Conservation (phyloP, 2,888 invertebrate genomes). For the Heteromyza rotundicornis region DNA sequence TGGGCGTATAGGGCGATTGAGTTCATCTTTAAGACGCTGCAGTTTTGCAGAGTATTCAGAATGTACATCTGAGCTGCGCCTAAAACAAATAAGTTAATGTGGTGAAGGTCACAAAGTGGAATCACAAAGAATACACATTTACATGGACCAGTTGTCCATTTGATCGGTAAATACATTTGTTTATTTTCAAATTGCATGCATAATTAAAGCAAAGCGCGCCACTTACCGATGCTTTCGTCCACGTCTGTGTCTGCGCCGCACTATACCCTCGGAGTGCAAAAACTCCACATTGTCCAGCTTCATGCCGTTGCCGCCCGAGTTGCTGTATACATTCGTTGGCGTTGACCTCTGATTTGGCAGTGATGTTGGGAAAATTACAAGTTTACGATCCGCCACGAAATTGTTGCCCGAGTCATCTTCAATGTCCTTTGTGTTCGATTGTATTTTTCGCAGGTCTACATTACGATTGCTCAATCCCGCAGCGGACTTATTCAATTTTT, state of each 20-base stretch:
- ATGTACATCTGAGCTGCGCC: conserved; percentile 41
- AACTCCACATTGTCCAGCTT: conserved; percentile 60
- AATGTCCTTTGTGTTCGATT: conserved; percentile 63
- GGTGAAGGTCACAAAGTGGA: too few relatives aligned
- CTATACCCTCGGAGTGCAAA: conserved; percentile 55
- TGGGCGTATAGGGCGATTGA: conserved; percentile 51
- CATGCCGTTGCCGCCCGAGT: conserved; percentile 62
- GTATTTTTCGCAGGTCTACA: conserved; percentile 61
- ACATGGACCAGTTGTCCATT: too few relatives aligned
- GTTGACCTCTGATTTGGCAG: conserved; percentile 59
- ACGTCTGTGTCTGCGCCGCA: conserved; percentile 56
- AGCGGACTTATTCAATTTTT: conserved; percentile 57
- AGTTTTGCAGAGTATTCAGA: conserved; percentile 50
- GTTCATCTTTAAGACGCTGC: conserved; percentile 55
- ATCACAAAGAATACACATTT: too few relatives aligned
- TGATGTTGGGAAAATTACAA: conserved; percentile 58
- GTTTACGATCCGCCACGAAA: conserved; percentile 58
- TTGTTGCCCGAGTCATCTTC: conserved; percentile 62
- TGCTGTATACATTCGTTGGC: conserved; percentile 60
- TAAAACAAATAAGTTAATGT: conserved; percentile 24
- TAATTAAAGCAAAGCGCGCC: background rate
- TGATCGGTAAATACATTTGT: background rate
- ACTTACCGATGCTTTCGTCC: conserved; percentile 58
- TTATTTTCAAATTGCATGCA: background rate
- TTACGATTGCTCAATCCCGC: conserved; percentile 42